These are phyloP conservation scores for Synanthedon myopaeformis DNA, from an alignment of 2,888 invertebrate species.

Conservation along the genomic window DNA sequence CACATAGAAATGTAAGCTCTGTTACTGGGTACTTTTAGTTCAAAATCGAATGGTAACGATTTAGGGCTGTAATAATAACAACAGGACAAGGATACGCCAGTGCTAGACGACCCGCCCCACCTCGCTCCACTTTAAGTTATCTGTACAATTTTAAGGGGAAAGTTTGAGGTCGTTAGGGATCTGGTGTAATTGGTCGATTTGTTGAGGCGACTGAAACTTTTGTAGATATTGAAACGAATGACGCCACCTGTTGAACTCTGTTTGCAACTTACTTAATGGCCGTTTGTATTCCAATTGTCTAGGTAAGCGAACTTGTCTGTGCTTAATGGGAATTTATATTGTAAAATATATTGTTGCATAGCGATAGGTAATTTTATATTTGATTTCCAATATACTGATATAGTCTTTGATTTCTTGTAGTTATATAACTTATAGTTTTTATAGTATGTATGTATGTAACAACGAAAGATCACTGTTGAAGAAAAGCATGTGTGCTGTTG, in stretches of 20 bases:
- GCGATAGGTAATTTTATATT: no score
- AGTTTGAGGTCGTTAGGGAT: conserved; percentile 14
- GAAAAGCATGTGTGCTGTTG: no score
- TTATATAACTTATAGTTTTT: no score
- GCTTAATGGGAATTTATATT: not conserved
- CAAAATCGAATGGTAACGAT: conserved; percentile 33
- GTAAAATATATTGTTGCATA: no score
- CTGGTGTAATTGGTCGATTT: conserved; percentile 47
- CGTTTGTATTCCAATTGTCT: conserved; percentile 16
- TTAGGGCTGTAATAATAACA: conserved; percentile 54
- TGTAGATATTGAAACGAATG: conserved; percentile 68
- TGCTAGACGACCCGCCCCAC: conserved; percentile 26
- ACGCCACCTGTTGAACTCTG: conserved; percentile 60
- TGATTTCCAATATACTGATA: no score
- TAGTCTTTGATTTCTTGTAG: no score
- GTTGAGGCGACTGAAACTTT: conserved; percentile 63
- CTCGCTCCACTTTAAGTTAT: conserved; percentile 11
- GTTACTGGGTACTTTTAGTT: conserved; percentile 24
- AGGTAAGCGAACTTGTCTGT: not conserved
- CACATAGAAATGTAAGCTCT: conserved; percentile 24
- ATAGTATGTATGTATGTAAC: no score
- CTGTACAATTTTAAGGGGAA: conserved; percentile 14
- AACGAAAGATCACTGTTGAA: no score
- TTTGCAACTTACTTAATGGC: conserved; percentile 60
- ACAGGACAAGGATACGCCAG: conserved; percentile 50